Percentiles rank a stretch among this genome's conserved stretches.
Conservation (phyloP, 1,140 invertebrate species). For the Drosophila orosa region DNA sequence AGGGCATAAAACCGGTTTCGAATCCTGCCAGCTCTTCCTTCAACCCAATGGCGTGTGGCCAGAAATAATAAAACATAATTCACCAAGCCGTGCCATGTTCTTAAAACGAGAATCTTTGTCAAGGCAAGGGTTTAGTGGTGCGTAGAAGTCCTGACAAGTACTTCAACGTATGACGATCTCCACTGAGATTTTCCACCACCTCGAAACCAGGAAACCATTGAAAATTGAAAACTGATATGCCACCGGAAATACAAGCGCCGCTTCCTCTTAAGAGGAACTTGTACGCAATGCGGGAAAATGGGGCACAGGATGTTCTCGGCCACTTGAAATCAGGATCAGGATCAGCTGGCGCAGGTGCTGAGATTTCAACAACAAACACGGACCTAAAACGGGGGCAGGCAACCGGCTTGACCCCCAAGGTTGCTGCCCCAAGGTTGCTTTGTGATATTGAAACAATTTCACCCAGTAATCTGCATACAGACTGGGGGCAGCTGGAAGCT, state of each 20-base stretch:
- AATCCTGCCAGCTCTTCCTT: slow-evolving; percentile 16
- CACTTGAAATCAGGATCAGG: neutral
- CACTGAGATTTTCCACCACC: neutral
- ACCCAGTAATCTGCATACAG: neutral
- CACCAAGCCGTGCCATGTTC: slow-evolving; percentile 6
- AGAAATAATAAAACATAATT: slow-evolving; percentile 19
- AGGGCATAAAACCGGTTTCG: slow-evolving; percentile 61
- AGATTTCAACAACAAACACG: neutral
- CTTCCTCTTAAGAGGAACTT: slow-evolving; percentile 18
- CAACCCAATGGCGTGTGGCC: slow-evolving; percentile 33
- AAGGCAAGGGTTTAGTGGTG: neutral
- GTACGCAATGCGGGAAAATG: slow-evolving; percentile 8
- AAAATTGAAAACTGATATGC: slow-evolving; percentile 35
- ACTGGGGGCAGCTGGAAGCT: neutral
- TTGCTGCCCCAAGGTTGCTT: slow-evolving; percentile 15
- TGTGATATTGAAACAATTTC: neutral
- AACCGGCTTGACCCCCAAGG: neutral
- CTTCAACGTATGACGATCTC: neutral
- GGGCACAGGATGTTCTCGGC: slow-evolving; percentile 29
- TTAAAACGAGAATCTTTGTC: neutral
- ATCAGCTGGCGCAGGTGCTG: slow-evolving; percentile 17
- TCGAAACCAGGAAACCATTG: slow-evolving; percentile 30
- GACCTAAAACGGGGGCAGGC: neutral
- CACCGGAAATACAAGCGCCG: slow-evolving; percentile 33
- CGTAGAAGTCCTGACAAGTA: slow-evolving; percentile 1